A percentile compares a stretch with the other conserved stretches of the same genome.
Evolutionary conservation across 2,113 vertebrate species (phyloP).

Genomic region (Recurvirostra avosetta): DNA sequence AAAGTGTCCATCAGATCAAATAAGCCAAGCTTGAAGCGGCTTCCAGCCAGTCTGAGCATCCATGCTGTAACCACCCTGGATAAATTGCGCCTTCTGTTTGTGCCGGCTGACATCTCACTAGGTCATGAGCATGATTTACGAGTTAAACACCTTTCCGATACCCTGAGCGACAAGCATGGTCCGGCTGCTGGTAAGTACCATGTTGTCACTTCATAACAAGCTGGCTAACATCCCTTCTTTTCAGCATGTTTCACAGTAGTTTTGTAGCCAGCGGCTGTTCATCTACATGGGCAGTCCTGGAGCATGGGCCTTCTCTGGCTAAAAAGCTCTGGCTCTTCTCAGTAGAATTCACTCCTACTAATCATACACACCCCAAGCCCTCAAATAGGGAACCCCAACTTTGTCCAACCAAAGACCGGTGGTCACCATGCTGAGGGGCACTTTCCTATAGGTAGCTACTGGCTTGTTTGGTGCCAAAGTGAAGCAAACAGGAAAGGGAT

Average conservation of each 20-base stretch:
- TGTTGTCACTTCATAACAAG: conserved; percentile 28
- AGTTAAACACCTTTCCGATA: conserved; percentile 88
- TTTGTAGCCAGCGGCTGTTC: not conserved
- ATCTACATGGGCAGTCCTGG: not conserved
- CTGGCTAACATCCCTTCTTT: conserved; percentile 27
- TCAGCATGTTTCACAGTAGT: not conserved
- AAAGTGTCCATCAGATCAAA: not conserved
- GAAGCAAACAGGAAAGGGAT: not conserved
- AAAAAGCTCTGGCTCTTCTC: conserved; percentile 25
- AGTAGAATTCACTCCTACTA: not conserved
- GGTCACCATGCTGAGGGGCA: not conserved
- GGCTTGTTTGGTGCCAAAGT: not conserved
- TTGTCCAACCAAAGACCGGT: not conserved
- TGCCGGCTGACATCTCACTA: conserved; percentile 79
- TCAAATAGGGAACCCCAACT: not conserved
- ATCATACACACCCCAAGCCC: not conserved
- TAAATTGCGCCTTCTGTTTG: conserved; percentile 78
- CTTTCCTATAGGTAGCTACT: not conserved
- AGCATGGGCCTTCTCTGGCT: not conserved
- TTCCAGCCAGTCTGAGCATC: conserved; percentile 65
- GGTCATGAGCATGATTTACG: conserved; percentile 92
- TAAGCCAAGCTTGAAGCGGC: conserved; percentile 42
- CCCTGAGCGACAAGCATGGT: conserved; percentile 91
- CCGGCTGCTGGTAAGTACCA: conserved; percentile 84
- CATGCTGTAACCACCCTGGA: conserved; percentile 68